Evolutionary conservation across 2,888 invertebrate genomes (phyloP), one percentile per base, ranked within the genome.

Genomic region (Keiferia lycopersicella): DNA sequence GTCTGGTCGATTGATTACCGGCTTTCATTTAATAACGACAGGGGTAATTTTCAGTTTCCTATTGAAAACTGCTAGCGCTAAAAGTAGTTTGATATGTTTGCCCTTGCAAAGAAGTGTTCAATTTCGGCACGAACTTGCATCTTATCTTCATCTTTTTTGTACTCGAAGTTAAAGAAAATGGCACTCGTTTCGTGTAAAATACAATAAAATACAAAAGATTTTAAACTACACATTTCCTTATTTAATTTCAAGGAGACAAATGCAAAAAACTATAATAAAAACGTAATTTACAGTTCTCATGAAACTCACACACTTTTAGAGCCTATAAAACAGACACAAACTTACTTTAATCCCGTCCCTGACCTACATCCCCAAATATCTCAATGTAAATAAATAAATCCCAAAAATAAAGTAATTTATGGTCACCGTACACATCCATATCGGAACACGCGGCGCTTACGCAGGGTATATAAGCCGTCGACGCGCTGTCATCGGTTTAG

Each of bases 401-500:
- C 61, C 3, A 39, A 63, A 53, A 63, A 63, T 65, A 70, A 7
- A 34, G n/a, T 18, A 30, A 61, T 10, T 61, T 16, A 74, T 73
- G 70, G 90, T 83, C 84, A 82, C 83, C 73, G 75, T 76, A 79
- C 64, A 63, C 63, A 68, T 68, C 75, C 71, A 69, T 82, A 79
- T 80, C 80, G 56, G n/a, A 69, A 64, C 79, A 79, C 82, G 83
- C 83, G 86, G 79, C 71, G 79, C 71, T 73, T 70, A 74, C 84
- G 87, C 83, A 70, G 69, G 83, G 67, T 82, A 85, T 82, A 84
- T 77, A 80, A 72, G 67, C 72, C 70, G 68, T 68, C 71, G 65
- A 68, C 76, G 77, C 82, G 71, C 67, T 77, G 67, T 63, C 76
- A 71, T 75, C 83, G 79, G 86, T 87, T 91, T 85, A 91, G 91